Percentiles rank a stretch among this genome's conserved stretches.
These are phyloP conservation scores for Chlorops oryzae DNA, from an alignment of 1,140 invertebrate genomes.

Conservation along the genomic window DNA sequence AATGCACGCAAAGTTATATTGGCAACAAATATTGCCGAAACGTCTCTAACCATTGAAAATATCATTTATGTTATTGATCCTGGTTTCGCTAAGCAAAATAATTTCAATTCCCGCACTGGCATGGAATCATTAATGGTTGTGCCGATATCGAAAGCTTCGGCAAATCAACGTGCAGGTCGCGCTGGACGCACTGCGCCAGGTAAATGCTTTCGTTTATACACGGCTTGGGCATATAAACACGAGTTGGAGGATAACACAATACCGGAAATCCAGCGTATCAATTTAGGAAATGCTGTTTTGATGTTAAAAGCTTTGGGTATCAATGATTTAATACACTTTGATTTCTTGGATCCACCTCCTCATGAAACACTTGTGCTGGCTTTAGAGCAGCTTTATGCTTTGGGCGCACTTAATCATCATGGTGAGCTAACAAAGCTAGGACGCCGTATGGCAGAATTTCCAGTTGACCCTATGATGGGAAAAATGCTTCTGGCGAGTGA, in stretches of 20 bases:
- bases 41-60: conserved; percentile 97
- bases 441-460: conserved; percentile 97
- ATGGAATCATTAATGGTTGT: conserved; percentile 98
- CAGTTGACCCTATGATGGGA: conserved; percentile 97
- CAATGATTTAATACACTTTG: conserved; percentile 96
- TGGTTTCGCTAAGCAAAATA: conserved; percentile 98
- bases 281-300: conserved; percentile 93
- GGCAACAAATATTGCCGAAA: conserved; percentile 99
- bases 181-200: conserved; percentile 90
- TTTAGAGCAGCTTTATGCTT: conserved; percentile 93
- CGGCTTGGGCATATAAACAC: conserved; percentile 94
- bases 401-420: conserved; percentile 96
- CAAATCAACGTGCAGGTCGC: conserved; percentile 88
- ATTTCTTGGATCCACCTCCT: conserved; percentile 97
- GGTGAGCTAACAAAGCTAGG: conserved; percentile 96
- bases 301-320: conserved; percentile 96
- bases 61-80: conserved; percentile 99
- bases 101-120: conserved; percentile 95
- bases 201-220: conserved; percentile 97
- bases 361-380: conserved; percentile 94
- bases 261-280: conserved; percentile 97
- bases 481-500: conserved; percentile 98
- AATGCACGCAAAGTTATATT: conserved; percentile 93
- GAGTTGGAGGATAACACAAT: conserved; percentile 97
- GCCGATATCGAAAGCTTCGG: conserved; percentile 95